These are phyloP conservation scores for Cromileptes altivelis DNA, from an alignment of 2,113 vertebrate genomes.

Conservation along the genomic window DNA sequence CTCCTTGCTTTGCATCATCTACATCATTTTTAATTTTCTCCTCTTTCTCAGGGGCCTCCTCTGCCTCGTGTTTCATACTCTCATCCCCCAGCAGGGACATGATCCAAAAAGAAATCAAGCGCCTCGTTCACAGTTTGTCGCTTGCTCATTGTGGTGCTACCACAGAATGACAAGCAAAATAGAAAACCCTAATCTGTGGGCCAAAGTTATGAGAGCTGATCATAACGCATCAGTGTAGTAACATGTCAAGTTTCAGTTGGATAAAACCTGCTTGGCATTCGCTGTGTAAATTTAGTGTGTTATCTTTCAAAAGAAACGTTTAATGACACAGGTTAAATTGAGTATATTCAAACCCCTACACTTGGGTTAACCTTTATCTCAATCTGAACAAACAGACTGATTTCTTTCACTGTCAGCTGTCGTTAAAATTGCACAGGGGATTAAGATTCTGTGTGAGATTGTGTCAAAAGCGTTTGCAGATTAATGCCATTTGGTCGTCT, in stretches of 20 bases:
- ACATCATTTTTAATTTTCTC: constrained; percentile 9
- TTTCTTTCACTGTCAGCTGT: not conserved
- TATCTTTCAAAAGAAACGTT: not conserved
- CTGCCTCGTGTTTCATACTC: not conserved
- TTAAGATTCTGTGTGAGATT: not conserved
- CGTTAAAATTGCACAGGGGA: not conserved
- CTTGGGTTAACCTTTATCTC: not conserved
- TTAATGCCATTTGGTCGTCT: not conserved
- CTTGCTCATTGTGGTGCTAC: constrained; percentile 49
- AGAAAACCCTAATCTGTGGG: constrained; percentile 32
- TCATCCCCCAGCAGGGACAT: not conserved
- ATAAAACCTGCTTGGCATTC: not conserved
- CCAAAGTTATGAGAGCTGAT: constrained; percentile 46
- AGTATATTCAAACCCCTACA: constrained; percentile 5
- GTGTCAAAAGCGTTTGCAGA: not conserved
- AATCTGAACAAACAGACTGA: not conserved
- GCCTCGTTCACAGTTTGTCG: constrained; percentile 61
- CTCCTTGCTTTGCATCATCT: not conserved
- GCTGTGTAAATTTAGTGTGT: not conserved
- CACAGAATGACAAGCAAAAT: constrained; percentile 63
- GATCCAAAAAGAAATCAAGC: constrained; percentile 53
- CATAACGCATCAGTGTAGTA: constrained; percentile 44
- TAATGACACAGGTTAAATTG: not conserved
- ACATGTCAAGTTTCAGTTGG: constrained; percentile 20
- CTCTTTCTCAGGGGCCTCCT: not conserved